A percentile compares a stretch with the other conserved stretches of the same genome.
phyloP scores from a whole-genome alignment of 1,140 invertebrate species.

The Bicyclus anynana region DNA sequence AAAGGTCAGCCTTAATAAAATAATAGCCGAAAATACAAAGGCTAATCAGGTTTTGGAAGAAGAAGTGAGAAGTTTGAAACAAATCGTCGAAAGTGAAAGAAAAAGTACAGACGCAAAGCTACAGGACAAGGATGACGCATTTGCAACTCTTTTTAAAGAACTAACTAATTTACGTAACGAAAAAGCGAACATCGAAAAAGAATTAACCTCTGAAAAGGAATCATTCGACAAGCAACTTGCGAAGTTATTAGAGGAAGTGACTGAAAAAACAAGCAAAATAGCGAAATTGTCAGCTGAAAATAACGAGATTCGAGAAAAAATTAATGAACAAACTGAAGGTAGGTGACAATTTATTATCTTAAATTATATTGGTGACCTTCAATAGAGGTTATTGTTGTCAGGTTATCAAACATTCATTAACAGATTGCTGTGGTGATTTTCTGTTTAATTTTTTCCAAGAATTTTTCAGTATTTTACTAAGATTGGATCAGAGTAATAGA shows the following conservation, averaged over 20 bases:
- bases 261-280: slow-evolving; percentile 16
- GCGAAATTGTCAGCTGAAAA: slow-evolving; percentile 19
- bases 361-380: no score
- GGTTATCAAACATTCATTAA: no score
- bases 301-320: slow-evolving; percentile 19
- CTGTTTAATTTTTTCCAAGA: no score
- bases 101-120: slow-evolving; percentile 22
- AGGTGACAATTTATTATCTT: slow-evolving; percentile 4
- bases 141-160: slow-evolving; percentile 29
- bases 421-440: no score
- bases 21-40: slow-evolving; percentile 34
- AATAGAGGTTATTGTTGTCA: no score
- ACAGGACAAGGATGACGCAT: slow-evolving; percentile 30
- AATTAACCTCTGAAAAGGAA: slow-evolving; percentile 23
- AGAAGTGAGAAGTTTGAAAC: slow-evolving; percentile 31
- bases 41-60: slow-evolving; percentile 29
- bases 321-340: slow-evolving; percentile 38
- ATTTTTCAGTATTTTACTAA: no score
- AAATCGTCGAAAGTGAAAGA: slow-evolving; percentile 22
- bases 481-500: no score
- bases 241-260: slow-evolving; percentile 14
- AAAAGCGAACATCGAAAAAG: slow-evolving; percentile 29
- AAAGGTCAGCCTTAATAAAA: slow-evolving; percentile 35
- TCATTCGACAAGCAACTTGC: slow-evolving; percentile 15
- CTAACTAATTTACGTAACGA: slow-evolving; percentile 23